Percentiles rank a stretch among this genome's conserved stretches.
These are phyloP conservation scores for Thryonomys swinderianus DNA, from an alignment of 2,113 vertebrate genomes.

Conservation along the genomic window DNA sequence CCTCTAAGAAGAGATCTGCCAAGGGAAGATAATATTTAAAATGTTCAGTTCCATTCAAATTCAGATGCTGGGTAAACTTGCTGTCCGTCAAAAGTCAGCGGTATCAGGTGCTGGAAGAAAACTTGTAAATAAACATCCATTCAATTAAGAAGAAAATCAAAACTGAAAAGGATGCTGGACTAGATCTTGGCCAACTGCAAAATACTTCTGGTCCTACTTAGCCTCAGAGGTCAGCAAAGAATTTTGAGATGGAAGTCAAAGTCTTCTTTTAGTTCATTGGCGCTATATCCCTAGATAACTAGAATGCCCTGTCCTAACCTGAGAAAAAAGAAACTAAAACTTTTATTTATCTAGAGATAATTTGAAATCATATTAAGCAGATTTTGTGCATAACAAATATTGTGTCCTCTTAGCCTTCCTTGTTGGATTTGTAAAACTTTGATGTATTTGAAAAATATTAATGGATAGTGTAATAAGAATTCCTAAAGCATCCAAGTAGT, in stretches of 20 bases:
- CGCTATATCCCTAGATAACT: neutral
- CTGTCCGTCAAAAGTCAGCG: conserved; percentile 64
- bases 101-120: neutral
- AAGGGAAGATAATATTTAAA: conserved; percentile 71
- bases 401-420: neutral
- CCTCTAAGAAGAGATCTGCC: neutral
- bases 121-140: conserved; percentile 31
- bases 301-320: neutral
- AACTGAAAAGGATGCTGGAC: neutral
- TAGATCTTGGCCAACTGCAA: neutral
- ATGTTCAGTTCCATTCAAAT: conserved; percentile 64
- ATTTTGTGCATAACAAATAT: neutral
- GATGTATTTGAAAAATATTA: neutral
- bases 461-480: neutral
- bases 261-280: neutral
- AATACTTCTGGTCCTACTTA: neutral
- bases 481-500: neutral
- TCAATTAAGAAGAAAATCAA: conserved; percentile 7
- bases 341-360: neutral
- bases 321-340: neutral
- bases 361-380: neutral
- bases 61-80: conserved; percentile 65
- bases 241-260: neutral
- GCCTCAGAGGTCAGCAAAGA: neutral
- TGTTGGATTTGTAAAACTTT: neutral